A percentile compares a stretch with the other conserved stretches of the same genome.
Conservation (phyloP, 2,888 invertebrate genomes). For the Fragum sueziense region DNA sequence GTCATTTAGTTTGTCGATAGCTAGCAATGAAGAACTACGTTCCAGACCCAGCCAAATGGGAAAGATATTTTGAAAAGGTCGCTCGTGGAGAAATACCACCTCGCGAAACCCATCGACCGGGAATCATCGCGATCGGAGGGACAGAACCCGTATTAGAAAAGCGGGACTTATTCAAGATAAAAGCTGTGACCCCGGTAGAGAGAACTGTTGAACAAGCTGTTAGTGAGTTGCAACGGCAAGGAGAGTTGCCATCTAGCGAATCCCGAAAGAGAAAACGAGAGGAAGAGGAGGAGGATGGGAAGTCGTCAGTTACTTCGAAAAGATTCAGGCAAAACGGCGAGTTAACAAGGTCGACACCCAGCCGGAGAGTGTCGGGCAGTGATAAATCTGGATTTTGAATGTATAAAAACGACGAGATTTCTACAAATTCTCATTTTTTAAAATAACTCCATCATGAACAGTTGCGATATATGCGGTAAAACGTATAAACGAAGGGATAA, state of each 20-base stretch:
- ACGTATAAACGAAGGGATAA: slow-evolving; percentile 2
- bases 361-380: too few species aligned
- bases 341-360: too few species aligned
- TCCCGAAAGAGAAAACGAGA: background rate
- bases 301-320: too few species aligned
- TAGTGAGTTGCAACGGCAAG: slow-evolving; percentile 4
- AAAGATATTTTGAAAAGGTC: background rate
- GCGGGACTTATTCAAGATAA: background rate
- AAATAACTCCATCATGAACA: slow-evolving; percentile 15
- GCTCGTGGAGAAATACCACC: background rate
- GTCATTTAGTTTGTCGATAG: too few species aligned
- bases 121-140: background rate
- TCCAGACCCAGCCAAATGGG: background rate
- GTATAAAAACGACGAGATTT: slow-evolving; percentile 16
- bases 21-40: background rate
- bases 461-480: slow-evolving; percentile 23
- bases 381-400: too few species aligned
- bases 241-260: background rate
- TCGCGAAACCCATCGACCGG: background rate
- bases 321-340: background rate
- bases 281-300: background rate
- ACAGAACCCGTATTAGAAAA: background rate
- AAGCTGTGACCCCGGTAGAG: slow-evolving; percentile 4
- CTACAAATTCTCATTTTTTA: slow-evolving; percentile 5
- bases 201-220: slow-evolving; percentile 1